Base-by-base conservation (phyloP, 1,140 invertebrate species). In the Arion vulgaris region DNA sequence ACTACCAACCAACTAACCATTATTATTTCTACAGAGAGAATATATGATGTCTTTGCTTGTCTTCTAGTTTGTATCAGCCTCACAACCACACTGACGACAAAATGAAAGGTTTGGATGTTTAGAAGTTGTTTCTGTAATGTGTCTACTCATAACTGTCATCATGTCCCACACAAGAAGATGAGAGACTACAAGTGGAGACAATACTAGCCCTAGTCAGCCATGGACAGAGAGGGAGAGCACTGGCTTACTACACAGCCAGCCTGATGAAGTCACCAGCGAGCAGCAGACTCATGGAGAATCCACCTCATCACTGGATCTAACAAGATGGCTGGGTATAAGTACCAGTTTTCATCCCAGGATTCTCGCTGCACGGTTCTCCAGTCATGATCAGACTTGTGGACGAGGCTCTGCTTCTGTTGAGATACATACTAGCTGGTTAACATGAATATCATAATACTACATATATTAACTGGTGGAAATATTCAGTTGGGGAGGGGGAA, bases 331-430 rank as follows among this genome's bases (percentile, higher is more conserved):
- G 36, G 39, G 49, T 78, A n/a, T 77, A 53, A 32, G 32, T n/a
- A 41, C 23, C 32, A 77, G 5, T 4, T 57, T 51, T n/a, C 74
- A 53, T 79, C 76, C 68, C 76, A 36, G 49, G 32, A 38, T 80
- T 80, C 78, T 81, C 80, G 80, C 80, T 81, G 69, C 49, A 74
- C 80, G 80, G 80, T 38, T 71, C 45, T 74, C 71, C 80, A 81
- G 80, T 81, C 80, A 74, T 81, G 80, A 57, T 81, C 80, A 81
- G 80, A 81, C 41, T 51, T 81, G 45, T 38, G 72, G 39, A 5
- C 68, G 78, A 81, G 71, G 80, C 80, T 72, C 49, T 13, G 45
- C 36, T n/a, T 80, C 80, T 81, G 80, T 81, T 17, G 51, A 74
- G 41, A 81, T 62, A 81, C 51, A 81, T 32, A 62, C 78, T 80